Conservation (phyloP, 2,888 invertebrate species). For the Gryllus longicercus region DNA sequence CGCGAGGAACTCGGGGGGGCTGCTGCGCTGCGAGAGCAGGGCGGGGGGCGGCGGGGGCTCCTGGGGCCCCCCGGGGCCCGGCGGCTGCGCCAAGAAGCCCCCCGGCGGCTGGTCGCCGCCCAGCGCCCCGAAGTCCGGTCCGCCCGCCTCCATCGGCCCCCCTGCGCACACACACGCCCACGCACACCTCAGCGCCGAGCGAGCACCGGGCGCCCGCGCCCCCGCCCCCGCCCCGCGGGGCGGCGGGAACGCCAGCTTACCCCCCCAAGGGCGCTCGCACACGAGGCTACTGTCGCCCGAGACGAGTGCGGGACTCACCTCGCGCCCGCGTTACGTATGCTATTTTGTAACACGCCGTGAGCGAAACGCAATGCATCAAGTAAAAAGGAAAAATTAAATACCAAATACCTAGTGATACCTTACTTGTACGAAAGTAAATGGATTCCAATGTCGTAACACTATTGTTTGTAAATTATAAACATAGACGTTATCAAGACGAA, state of each 20-base stretch:
- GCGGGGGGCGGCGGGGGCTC: conserved; percentile 46
- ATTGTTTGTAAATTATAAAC: no score
- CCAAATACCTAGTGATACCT: no score
- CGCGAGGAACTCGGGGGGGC: conserved; percentile 49
- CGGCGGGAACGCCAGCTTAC: not conserved
- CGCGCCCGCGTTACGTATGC: no score
- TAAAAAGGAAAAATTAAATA: no score
- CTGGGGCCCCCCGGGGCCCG: conserved; percentile 47
- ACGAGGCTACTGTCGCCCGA: no score
- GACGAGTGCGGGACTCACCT: no score
- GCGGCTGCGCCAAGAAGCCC: conserved; percentile 48
- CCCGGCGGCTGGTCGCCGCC: conserved; percentile 62
- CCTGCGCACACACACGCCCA: conserved; percentile 49
- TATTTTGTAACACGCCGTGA: no score
- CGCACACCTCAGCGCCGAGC: not conserved
- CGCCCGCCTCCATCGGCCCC: conserved; percentile 58
- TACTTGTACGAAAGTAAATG: no score
- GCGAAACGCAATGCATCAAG: no score
- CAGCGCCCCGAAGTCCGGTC: conserved; percentile 33
- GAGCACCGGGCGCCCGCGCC: not conserved
- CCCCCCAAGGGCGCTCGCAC: not conserved
- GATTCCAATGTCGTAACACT: no score
- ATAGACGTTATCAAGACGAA: no score
- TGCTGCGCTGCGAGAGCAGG: conserved; percentile 50
- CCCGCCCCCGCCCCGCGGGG: not conserved